Evolutionary conservation across 2,888 invertebrate species (phyloP).

Genomic region (Brachynemurus nebulosus): DNA sequence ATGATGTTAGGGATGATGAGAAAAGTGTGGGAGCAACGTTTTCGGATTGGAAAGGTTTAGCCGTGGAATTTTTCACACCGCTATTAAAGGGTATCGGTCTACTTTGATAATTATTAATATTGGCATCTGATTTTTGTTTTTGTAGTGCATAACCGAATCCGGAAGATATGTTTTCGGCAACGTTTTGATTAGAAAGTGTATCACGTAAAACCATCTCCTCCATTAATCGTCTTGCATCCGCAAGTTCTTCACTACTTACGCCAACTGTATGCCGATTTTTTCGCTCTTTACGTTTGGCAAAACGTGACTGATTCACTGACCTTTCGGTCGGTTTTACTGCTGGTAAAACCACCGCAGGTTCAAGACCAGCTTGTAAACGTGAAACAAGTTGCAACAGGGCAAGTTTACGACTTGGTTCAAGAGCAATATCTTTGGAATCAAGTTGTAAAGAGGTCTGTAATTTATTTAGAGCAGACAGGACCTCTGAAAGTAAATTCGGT

Average conservation of each 20-base stretch:
- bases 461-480: constrained; percentile 59
- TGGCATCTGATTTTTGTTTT: constrained; percentile 36
- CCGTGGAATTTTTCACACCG: constrained; percentile 29
- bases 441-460: constrained; percentile 57
- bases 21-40: constrained; percentile 22
- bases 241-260: constrained; percentile 67
- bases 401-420: constrained; percentile 37
- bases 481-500: constrained; percentile 57
- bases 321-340: constrained; percentile 12
- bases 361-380: constrained; percentile 47
- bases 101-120: constrained; percentile 23
- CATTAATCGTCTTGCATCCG: constrained; percentile 60
- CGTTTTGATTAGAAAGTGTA: constrained; percentile 18
- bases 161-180: constrained; percentile 10
- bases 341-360: constrained; percentile 19
- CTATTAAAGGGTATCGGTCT: constrained; percentile 10
- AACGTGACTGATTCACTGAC: constrained; percentile 31
- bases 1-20: constrained; percentile 27
- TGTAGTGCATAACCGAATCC: constrained; percentile 24
- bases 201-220: constrained; percentile 44
- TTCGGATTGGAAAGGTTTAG: constrained; percentile 26
- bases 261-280: constrained; percentile 68
- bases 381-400: constrained; percentile 56
- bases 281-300: constrained; percentile 39
- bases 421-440: constrained; percentile 29